Percentiles rank a stretch among this genome's conserved stretches.
Evolutionary conservation across 1,140 invertebrate species (phyloP).

Genomic region (Drosophila truncata): DNA sequence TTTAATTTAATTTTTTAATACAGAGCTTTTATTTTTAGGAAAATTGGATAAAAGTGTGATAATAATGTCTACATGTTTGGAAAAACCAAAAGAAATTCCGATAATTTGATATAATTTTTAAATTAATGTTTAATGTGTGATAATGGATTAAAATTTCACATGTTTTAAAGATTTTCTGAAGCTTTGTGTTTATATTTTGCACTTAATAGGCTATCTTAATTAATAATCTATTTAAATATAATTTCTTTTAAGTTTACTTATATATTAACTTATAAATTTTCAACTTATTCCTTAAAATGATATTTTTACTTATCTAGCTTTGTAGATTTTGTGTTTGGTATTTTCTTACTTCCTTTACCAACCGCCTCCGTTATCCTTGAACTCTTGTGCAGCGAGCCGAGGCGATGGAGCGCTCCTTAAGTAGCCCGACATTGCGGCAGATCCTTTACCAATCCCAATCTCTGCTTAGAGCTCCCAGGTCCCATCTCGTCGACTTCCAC

Average conservation of each 20-base stretch:
- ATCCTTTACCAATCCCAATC: slow-evolving; percentile 22
- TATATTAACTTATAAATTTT: neutral
- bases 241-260: neutral
- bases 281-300: neutral
- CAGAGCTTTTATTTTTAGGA: neutral
- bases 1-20: neutral
- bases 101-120: neutral
- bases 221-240: neutral
- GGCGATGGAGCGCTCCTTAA: slow-evolving; percentile 58
- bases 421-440: slow-evolving; percentile 51
- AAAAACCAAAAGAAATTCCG: neutral
- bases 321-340: slow-evolving; percentile 1
- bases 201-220: neutral
- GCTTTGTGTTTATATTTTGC: neutral
- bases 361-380: slow-evolving; percentile 10
- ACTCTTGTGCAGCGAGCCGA: slow-evolving; percentile 54
- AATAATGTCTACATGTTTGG: neutral
- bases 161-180: neutral
- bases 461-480: neutral
- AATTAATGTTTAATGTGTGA: too few relatives aligned
- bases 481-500: slow-evolving; percentile 15
- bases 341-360: neutral
- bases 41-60: neutral
- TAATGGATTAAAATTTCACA: neutral
- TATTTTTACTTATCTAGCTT: neutral